Evolutionary conservation across 2,888 invertebrate species (phyloP), one percentile per base, ranked within the genome.

Genomic region (Sisyra nigra): DNA sequence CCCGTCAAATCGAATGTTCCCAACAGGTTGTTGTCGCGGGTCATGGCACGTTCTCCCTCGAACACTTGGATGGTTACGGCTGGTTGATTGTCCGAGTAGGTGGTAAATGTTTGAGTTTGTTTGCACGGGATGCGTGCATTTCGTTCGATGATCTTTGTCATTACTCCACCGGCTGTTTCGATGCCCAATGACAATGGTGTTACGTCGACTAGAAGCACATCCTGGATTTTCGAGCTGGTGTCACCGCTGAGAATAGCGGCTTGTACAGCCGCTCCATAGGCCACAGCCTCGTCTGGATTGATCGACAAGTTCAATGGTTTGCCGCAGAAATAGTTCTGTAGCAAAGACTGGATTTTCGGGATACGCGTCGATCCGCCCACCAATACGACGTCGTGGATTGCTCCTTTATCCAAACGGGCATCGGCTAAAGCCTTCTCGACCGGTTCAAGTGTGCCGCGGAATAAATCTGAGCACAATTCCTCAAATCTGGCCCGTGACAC

Each of bases 301-400:
- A 60, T 61, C 38, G 59, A 59, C 4, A 59, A 46, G 45, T 61
- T 61, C 41, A 61, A 44, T 15, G 52, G 40, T 48, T 60, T 60
- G 3, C 72, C 81, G 50, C 72, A 72, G 69, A 85, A 85, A 66
- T 76, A 84, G 58, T 78, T 78, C 59, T 80, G 74, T 18, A 85
- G 64, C 49, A 85, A 58, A 46, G 63, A 76, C 60, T 84, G 84
- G 31, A 85, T 74, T 57, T 84, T 84, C 1, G 84, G 85, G 44
- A 85, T 84, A 46, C 83, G 72, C 1, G 80, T 84, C 1, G 83
- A 83, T 17, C 84, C 87, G 9, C 87, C 86, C 32, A 87, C 86
- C 24, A 87, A 65, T 0, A 87, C 85, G 2, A 87, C 76, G 53
- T 86, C 85, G 55, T 85, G 72, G 47, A 86, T 80, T 48, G 72